Base-by-base conservation (phyloP, 2,888 invertebrate genomes). In the Ryuthela nishihirai region DNA sequence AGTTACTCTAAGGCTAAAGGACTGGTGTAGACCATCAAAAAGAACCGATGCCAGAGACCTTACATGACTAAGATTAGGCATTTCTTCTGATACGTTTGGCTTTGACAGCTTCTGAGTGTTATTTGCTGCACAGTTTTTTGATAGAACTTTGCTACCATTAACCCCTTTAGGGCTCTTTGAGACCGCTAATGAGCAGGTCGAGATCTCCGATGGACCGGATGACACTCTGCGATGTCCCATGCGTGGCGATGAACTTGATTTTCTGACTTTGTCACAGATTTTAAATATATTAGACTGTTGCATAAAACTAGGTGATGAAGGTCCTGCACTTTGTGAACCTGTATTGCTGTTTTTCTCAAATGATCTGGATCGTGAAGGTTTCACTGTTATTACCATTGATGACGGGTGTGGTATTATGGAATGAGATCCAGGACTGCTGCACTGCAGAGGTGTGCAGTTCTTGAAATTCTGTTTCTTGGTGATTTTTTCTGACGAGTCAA, bases 381-480 rank as follows among this genome's bases (percentile, higher is more conserved):
- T 36, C 26, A 58, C 32, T 3, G 47, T 59, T 7, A 53, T 53
- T 4, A 41, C 48, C 59, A 53, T 59, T 6, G 53, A 43, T 41
- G 53, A 36, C 12, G 53, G 53, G 20, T 59, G 56, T 15, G 56
- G 56, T 29, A 58, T 58, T 41, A 58, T 52, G 41, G 56, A 50
- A 52, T 52, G 50, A 4, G 46, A 21, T 10, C 50, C 38, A 36
- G 45, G 32, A 32, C 36, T 41, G 9, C 17, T 42, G 2, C 39
- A 35, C 1, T 42, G 24, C 15, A 48, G 44, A 12, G 47, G 53
- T 45, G 48, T 40, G 44, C 43, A 45, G 24, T 59, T 50, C 23
- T 53, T 53, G 25, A 59, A 53, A 24, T 50, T 59, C 36, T 50
- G 12, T 5, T 53, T 59, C 15, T 59, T 52, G 18, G 46, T 38